Conservation (phyloP, 2,113 vertebrate genomes). For the Smithornis capensis region DNA sequence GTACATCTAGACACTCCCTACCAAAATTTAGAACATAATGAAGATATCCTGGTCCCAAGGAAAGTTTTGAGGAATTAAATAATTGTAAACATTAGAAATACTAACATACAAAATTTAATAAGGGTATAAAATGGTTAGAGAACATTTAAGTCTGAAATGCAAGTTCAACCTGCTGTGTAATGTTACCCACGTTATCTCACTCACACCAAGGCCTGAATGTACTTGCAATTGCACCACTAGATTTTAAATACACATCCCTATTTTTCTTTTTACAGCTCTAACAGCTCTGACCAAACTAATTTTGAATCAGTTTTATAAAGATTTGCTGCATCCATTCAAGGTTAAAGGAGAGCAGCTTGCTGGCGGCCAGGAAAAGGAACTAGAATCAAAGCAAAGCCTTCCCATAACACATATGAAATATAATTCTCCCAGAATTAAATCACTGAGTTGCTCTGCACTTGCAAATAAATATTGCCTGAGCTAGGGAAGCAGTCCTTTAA, state of each 20-base stretch:
- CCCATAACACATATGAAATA: not conserved
- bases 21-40: not conserved
- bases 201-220: not conserved
- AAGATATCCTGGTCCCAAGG: not conserved
- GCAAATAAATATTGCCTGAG: not conserved
- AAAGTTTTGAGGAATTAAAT: not conserved
- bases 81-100: not conserved
- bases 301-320: conserved; percentile 40
- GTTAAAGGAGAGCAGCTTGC: not conserved
- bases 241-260: not conserved
- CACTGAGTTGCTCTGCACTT: not conserved
- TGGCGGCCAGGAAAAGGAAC: not conserved
- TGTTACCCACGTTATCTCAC: not conserved
- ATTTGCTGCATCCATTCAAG: not conserved
- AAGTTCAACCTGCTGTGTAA: not conserved
- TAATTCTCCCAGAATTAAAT: not conserved
- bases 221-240: not conserved
- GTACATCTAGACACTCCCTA: not conserved
- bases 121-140: not conserved
- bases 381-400: not conserved
- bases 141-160: not conserved
- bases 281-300: conserved; percentile 19
- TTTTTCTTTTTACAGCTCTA: not conserved
- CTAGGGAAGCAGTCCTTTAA: not conserved
- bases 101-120: not conserved